Evolutionary conservation across 37 sponge, comb jelly and placozoan genomes (phyloP), one percentile per base, ranked within the genome.

Genomic region (Cladorhizidae sp.): DNA sequence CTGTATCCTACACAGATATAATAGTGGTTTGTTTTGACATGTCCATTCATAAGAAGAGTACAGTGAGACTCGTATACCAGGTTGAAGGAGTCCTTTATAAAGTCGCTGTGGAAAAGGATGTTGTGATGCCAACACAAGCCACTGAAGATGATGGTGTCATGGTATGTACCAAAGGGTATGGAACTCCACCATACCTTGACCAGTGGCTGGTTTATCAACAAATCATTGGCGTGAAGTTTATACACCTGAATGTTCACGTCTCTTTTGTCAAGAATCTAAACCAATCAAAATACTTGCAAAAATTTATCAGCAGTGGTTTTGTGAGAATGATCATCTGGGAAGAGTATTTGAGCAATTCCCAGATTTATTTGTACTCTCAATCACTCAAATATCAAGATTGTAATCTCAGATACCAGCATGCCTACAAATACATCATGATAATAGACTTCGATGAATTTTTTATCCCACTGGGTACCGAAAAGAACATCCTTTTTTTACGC

Each of bases 371-470:
- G 17, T n/a, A n/a, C n/a, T 65, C 67, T 15, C 67, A 65, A 33
- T 65, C 67, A 32, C 67, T 65, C 11, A 15, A 31, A 35, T 65
- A 65, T 65, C 67, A 65, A 11, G 67, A 65, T 31, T 65, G 67
- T 31, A 32, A 32, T 32, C 26, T 65, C 3, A 28, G 35, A 31
- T 65, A 65, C 32, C 31, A 32, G 7, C 33, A 65, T 65, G 26
- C 36, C 26, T 65, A 31, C 36, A 33, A 65, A 32, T 65, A 32
- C 36, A 32, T 32, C 26, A 65, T 65, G 67, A 65, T 65, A 11
- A 65, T 65, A 32, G 67, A 65, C 32, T 65, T 31, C 32, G 67
- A 65, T 65, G 67, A 65, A 1, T 65, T 35, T 32, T 65, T 65
- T 32, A 65, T 65, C 9, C 67, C 67, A 14, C 33, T 65, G 7